phyloP scores from a whole-genome alignment of 2,888 invertebrate species.

The Amphipoea oculea region DNA sequence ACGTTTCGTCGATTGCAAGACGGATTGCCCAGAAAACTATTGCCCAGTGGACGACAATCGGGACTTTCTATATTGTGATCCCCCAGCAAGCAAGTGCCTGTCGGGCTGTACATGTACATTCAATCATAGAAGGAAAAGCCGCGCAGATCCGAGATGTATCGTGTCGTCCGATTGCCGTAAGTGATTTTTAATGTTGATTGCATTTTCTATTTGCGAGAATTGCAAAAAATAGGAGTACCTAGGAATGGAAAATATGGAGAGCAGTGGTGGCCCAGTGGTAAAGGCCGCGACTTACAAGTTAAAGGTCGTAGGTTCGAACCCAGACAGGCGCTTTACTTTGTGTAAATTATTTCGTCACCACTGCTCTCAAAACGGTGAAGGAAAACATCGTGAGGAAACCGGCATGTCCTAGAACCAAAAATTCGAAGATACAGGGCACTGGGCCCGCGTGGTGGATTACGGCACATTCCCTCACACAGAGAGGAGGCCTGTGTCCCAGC shows the following conservation, averaged over 20 bases:
- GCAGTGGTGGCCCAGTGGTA: too few relatives aligned
- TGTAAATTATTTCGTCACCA: too few relatives aligned
- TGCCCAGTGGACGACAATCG: conserved; percentile 72
- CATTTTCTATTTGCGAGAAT: conserved; percentile 18
- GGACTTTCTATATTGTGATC: conserved; percentile 59
- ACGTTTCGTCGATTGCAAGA: conserved; percentile 64
- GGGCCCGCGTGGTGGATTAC: too few relatives aligned
- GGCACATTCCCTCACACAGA: too few relatives aligned
- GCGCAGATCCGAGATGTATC: conserved; percentile 68
- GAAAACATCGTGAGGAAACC: too few relatives aligned
- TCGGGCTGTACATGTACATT: conserved; percentile 72
- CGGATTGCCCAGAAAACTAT: conserved; percentile 61
- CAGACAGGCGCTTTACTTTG: too few relatives aligned
- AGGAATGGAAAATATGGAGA: conserved; percentile 1
- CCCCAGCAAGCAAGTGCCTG: conserved; percentile 56
- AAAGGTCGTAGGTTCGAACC: too few relatives aligned
- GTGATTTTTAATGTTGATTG: conserved; percentile 55
- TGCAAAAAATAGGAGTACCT: background rate
- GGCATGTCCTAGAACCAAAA: too few relatives aligned
- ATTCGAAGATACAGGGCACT: too few relatives aligned
- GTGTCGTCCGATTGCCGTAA: conserved; percentile 69
- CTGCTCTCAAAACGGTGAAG: too few relatives aligned
- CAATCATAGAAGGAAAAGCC: conserved; percentile 67
- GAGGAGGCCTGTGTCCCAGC: too few relatives aligned
- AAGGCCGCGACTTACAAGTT: too few relatives aligned